A percentile compares a stretch with the other conserved stretches of the same genome.
Conservation (phyloP, 2,797 vertebrate genomes). For the Syngnathus acus region DNA sequence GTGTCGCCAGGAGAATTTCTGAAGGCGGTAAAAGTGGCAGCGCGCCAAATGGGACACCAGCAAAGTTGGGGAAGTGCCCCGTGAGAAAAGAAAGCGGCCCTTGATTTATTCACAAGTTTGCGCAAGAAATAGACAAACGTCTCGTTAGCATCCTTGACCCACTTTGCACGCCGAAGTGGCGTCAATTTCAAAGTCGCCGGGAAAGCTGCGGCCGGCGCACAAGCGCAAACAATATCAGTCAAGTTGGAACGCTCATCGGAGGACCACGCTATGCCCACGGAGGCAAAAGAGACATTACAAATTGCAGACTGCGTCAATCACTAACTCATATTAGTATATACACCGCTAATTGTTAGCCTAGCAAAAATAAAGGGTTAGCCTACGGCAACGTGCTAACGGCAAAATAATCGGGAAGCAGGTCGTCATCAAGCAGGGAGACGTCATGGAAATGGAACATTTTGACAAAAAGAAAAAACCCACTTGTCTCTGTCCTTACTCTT, state of each 20-base stretch:
- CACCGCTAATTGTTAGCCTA: neutral
- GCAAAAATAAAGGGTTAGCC: too few species aligned
- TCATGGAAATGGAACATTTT: neutral
- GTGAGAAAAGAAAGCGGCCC: slow-evolving; percentile 21
- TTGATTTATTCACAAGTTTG: slow-evolving; percentile 8
- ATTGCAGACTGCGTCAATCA: slow-evolving; percentile 16
- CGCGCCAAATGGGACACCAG: slow-evolving; percentile 22
- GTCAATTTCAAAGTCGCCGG: neutral
- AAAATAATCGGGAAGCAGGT: neutral
- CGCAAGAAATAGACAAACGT: neutral
- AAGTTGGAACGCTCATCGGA: neutral
- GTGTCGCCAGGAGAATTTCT: slow-evolving; percentile 16
- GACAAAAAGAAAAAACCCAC: too few species aligned
- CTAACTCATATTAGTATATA: slow-evolving; percentile 27
- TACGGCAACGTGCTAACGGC: neutral
- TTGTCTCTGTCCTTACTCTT: slow-evolving; percentile 74
- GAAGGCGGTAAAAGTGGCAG: slow-evolving; percentile 20
- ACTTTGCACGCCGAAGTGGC: neutral
- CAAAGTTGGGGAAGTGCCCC: slow-evolving; percentile 21
- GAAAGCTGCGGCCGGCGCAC: neutral
- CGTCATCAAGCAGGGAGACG: neutral
- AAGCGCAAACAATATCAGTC: too few species aligned
- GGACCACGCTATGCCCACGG: neutral
- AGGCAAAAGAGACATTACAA: slow-evolving; percentile 11
- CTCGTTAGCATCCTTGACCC: neutral